Evolutionary conservation across 2,888 invertebrate genomes (phyloP).

Genomic region (Bimastos eiseni): DNA sequence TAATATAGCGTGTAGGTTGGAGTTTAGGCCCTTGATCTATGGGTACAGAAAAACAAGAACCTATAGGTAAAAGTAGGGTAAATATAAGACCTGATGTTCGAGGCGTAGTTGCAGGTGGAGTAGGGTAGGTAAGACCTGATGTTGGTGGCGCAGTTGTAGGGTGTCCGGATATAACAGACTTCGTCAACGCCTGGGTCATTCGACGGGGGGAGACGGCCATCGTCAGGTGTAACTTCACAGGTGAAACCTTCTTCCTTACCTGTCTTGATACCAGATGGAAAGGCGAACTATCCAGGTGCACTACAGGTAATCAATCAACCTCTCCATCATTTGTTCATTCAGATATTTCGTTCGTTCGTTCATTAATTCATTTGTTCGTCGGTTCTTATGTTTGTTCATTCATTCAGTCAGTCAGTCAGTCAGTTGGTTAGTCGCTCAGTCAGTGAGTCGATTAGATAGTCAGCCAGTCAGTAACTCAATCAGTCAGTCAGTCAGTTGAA

Average conservation of each 20-base stretch:
- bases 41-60: too few relatives aligned
- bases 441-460: background rate
- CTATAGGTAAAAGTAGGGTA: too few relatives aligned
- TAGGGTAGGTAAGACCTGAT: background rate
- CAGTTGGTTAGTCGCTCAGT: too few relatives aligned
- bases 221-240: conserved; percentile 38
- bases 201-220: conserved; percentile 36
- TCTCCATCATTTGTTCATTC: background rate
- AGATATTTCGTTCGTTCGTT: background rate
- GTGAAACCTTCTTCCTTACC: conserved; percentile 38
- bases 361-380: background rate
- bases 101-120: background rate
- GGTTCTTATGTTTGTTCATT: too few relatives aligned
- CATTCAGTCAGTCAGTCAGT: too few relatives aligned
- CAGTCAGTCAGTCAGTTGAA: too few relatives aligned
- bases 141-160: conserved; percentile 35
- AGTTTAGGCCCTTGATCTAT: too few relatives aligned
- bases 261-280: conserved; percentile 40
- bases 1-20: too few relatives aligned
- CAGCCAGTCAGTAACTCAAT: too few relatives aligned
- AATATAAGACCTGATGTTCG: too few relatives aligned
- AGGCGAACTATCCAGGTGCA: conserved; percentile 39
- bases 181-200: conserved; percentile 31
- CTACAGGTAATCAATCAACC: conserved; percentile 27
- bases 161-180: conserved; percentile 37